Percentiles rank a stretch among this genome's conserved stretches.
phyloP scores from a whole-genome alignment of 2,888 invertebrate genomes.

The Tanaodytes sp. region DNA sequence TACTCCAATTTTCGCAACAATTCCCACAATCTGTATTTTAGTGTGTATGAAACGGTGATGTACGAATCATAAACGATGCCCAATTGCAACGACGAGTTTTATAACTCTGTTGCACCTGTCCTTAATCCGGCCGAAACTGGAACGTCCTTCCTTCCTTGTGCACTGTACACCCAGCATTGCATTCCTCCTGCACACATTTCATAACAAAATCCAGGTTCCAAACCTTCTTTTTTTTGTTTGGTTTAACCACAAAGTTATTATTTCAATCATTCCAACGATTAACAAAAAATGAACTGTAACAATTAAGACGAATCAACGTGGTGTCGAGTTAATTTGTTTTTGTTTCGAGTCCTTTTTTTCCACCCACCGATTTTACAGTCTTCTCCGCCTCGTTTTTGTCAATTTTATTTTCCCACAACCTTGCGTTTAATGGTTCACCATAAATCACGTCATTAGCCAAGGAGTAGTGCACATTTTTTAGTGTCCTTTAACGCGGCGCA shows the following conservation, averaged over 20 bases:
- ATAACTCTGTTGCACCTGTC: conserved; percentile 28
- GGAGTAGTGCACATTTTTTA: conserved; percentile 23
- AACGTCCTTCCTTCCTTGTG: conserved; percentile 6
- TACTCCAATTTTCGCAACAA: neutral
- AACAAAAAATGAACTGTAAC: no score
- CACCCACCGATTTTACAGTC: no score
- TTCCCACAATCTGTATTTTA: neutral
- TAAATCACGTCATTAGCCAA: conserved; percentile 31
- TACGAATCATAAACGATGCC: neutral
- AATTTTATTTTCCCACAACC: conserved; percentile 26
- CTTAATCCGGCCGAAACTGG: conserved; percentile 28
- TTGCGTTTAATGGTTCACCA: conserved; percentile 28
- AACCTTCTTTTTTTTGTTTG: no score
- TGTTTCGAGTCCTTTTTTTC: neutral
- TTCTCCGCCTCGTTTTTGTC: conserved; percentile 1
- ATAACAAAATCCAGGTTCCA: conserved; percentile 7
- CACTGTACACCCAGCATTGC: neutral
- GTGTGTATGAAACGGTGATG: no score
- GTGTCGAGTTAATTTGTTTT: no score
- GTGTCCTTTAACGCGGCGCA: conserved; percentile 23
- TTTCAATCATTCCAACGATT: no score
- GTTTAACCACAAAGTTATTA: no score
- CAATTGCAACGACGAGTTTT: conserved; percentile 27
- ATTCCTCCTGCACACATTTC: conserved; percentile 20
- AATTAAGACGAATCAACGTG: no score